phyloP scores from a whole-genome alignment of 2,888 invertebrate genomes.

The Dynastes tityus region DNA sequence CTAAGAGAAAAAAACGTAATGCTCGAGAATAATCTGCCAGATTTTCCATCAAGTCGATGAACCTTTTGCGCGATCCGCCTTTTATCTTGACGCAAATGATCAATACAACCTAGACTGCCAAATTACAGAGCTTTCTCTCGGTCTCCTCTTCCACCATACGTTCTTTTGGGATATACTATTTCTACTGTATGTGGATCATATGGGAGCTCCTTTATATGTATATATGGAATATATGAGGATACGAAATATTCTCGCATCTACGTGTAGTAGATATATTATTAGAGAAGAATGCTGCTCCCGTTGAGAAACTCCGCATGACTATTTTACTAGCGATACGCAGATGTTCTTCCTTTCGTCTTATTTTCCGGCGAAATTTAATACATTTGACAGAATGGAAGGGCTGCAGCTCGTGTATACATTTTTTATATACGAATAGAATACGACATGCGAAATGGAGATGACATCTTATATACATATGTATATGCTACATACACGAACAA shows the following conservation, averaged over 20 bases:
- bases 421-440: slow-evolving; percentile 13
- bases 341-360: slow-evolving; percentile 20
- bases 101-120: slow-evolving; percentile 7
- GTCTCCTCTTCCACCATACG: neutral
- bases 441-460: slow-evolving; percentile 2
- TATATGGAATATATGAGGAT: neutral
- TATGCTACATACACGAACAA: neutral
- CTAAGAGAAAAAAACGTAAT: neutral
- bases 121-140: slow-evolving; percentile 30
- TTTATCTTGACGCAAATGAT: slow-evolving; percentile 35
- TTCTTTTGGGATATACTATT: too few species aligned
- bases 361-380: slow-evolving; percentile 36
- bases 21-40: slow-evolving; percentile 2
- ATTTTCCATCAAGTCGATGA: slow-evolving; percentile 35
- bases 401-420: slow-evolving; percentile 38
- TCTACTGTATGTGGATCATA: too few species aligned
- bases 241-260: neutral
- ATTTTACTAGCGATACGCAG: slow-evolving; percentile 25
- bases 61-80: slow-evolving; percentile 13
- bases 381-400: slow-evolving; percentile 20
- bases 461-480: neutral
- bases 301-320: slow-evolving; percentile 11
- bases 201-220: too few species aligned
- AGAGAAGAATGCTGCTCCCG: neutral
- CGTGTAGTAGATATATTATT: slow-evolving; percentile 8